Conservation (phyloP, 2,797 vertebrate species). For the Rhinatrema bivittatum region DNA sequence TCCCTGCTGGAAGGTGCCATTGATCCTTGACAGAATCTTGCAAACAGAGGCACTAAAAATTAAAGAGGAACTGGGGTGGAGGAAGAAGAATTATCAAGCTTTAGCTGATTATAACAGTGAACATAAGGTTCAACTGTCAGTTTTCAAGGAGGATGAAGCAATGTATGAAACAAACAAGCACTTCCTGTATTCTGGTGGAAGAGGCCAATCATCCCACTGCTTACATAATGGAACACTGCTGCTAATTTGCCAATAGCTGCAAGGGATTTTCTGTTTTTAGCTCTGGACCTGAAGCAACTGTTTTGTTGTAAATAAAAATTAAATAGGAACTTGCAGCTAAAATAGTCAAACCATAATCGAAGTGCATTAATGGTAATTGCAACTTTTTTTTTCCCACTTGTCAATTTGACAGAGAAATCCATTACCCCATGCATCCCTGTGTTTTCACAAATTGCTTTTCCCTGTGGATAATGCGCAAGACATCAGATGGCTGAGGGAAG, state of each 20-base stretch:
- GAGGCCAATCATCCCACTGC: constrained; percentile 62
- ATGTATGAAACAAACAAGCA: constrained; percentile 67
- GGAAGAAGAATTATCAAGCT: constrained; percentile 46
- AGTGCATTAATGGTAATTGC: constrained; percentile 83
- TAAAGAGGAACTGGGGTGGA: constrained; percentile 54
- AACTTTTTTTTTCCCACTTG: constrained; percentile 75
- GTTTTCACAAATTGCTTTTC: constrained; percentile 59
- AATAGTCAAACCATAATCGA: constrained; percentile 68
- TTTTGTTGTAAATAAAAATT: constrained; percentile 65
- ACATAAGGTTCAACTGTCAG: constrained; percentile 46
- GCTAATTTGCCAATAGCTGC: constrained; percentile 74
- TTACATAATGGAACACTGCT: constrained; percentile 66
- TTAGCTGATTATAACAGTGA: constrained; percentile 64
- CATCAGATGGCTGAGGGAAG: constrained; percentile 30
- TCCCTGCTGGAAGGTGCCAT: constrained; percentile 63
- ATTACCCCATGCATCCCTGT: constrained; percentile 55
- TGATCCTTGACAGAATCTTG: constrained; percentile 71
- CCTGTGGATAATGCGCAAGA: constrained; percentile 40
- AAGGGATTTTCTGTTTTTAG: constrained; percentile 69
- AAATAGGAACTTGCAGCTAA: constrained; percentile 48
- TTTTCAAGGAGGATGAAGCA: constrained; percentile 48
- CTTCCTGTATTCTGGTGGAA: constrained; percentile 69
- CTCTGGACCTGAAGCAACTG: constrained; percentile 53
- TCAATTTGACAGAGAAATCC: constrained; percentile 75
- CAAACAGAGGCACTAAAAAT: constrained; percentile 68